Percentiles rank a stretch among this genome's conserved stretches.
These are phyloP conservation scores for Chymomyza amoena DNA, from an alignment of 2,888 invertebrate genomes.

Conservation along the genomic window DNA sequence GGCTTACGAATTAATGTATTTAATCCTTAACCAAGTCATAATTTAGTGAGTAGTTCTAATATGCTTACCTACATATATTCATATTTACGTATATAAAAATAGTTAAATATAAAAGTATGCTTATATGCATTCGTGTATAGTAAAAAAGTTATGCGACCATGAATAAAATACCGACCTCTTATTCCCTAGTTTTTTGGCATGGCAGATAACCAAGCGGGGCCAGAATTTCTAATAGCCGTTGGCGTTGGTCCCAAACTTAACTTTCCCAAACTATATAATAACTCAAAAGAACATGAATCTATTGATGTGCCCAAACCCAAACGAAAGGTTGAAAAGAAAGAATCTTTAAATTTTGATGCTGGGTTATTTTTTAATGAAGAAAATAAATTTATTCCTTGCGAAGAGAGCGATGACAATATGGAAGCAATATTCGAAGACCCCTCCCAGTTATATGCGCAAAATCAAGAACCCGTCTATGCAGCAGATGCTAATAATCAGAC, in stretches of 20 bases:
- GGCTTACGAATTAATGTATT: neutral
- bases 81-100: neutral
- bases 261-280: neutral
- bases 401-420: neutral
- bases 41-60: neutral
- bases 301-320: neutral
- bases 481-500: neutral
- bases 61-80: conserved; percentile 1
- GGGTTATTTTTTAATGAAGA: neutral
- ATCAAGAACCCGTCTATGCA: neutral
- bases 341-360: neutral
- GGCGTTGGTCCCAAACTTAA: neutral
- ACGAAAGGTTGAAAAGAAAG: neutral
- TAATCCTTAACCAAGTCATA: neutral
- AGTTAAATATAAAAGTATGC: conserved; percentile 6
- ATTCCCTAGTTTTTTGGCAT: conserved; percentile 62
- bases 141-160: conserved; percentile 48
- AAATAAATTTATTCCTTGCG: neutral
- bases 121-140: conserved; percentile 19
- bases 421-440: neutral
- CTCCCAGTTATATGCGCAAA: too few species aligned
- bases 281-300: neutral
- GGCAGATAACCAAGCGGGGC: conserved; percentile 5
- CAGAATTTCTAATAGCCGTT: neutral
- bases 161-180: conserved; percentile 60